Evolutionary conservation across 2,113 vertebrate genomes (phyloP).

Genomic region (Rhinogobius similis): DNA sequence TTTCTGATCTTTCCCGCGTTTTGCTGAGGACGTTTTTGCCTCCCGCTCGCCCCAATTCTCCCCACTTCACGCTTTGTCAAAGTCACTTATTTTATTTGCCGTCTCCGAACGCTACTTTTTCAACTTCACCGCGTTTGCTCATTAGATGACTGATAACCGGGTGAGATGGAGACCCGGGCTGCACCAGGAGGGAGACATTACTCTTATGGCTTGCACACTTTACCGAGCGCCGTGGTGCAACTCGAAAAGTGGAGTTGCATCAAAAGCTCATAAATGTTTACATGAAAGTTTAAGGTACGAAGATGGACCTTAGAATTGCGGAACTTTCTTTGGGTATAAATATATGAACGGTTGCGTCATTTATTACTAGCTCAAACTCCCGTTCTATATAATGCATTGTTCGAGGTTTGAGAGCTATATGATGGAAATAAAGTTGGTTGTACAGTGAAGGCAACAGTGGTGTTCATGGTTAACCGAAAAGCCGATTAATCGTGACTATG

Average conservation of each 20-base stretch:
- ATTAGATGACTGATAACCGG: conserved; percentile 11
- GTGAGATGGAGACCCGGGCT: not conserved
- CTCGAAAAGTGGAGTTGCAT: not conserved
- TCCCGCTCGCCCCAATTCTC: not conserved
- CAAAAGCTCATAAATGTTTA: not conserved
- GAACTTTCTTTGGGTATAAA: conserved; percentile 10
- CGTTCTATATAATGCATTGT: not conserved
- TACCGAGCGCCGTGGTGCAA: not conserved
- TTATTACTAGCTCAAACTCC: not conserved
- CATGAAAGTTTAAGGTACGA: not conserved
- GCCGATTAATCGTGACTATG: too few species aligned
- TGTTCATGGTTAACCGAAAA: too few species aligned
- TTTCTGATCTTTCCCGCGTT: conserved; percentile 18
- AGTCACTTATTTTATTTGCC: conserved; percentile 10
- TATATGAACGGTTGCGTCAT: not conserved
- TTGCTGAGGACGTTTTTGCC: not conserved
- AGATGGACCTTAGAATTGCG: not conserved
- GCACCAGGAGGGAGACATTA: conserved; percentile 6
- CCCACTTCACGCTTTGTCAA: conserved; percentile 8
- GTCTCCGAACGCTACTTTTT: conserved; percentile 1
- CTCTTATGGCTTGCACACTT: not conserved
- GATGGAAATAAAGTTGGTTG: too few species aligned
- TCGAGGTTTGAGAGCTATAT: not conserved
- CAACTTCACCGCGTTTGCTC: conserved; percentile 3
- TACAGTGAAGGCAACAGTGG: too few species aligned